These are phyloP conservation scores for Dermochelys coriacea DNA, from an alignment of 2,797 vertebrate genomes.

Conservation along the genomic window DNA sequence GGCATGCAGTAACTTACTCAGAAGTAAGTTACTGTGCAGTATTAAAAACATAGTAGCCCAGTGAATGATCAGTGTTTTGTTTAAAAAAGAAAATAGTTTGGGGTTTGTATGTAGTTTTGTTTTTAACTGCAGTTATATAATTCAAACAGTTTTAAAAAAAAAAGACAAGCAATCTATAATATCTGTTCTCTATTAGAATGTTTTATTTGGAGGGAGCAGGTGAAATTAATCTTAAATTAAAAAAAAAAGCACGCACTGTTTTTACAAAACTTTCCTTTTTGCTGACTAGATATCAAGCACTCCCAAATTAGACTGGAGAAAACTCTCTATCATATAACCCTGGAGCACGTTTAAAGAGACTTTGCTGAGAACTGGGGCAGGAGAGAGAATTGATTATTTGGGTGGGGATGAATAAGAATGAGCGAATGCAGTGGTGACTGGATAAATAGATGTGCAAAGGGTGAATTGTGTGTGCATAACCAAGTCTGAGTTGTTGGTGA, in stretches of 20 bases:
- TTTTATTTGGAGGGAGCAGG: background rate
- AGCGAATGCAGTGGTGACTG: rapidly evolving
- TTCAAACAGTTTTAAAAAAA: background rate
- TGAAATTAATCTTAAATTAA: background rate
- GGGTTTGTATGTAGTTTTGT: background rate
- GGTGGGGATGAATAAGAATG: background rate
- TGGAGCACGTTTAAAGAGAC: background rate
- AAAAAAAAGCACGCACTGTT: background rate
- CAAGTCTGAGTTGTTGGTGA: background rate
- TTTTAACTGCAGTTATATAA: background rate
- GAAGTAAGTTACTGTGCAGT: background rate
- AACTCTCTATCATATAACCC: background rate
- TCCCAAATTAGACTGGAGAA: background rate
- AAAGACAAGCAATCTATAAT: background rate
- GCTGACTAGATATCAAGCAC: background rate
- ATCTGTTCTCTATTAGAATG: background rate
- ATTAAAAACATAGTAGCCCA: no score
- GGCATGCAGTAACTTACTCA: background rate
- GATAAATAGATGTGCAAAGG: background rate
- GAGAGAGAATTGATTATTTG: background rate
- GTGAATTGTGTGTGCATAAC: background rate
- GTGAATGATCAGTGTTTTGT: background rate
- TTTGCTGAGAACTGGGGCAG: background rate
- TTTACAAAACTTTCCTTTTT: background rate
- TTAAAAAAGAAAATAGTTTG: background rate